These are phyloP conservation scores for Rhabditophanes sp. DNA, from an alignment of 2,888 invertebrate genomes.

Conservation along the genomic window DNA sequence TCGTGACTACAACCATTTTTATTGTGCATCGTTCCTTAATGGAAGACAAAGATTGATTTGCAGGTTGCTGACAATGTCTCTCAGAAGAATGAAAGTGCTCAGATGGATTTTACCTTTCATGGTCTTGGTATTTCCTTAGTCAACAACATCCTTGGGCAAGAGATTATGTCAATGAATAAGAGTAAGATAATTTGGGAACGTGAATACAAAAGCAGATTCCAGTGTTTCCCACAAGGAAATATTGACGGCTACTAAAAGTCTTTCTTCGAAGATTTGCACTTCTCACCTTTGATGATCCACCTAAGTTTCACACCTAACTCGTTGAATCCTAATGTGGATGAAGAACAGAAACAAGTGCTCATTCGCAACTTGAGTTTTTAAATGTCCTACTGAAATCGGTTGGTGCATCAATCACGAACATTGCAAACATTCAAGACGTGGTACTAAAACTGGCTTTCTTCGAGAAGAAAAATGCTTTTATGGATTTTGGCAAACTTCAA, in stretches of 20 bases:
- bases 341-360: too few species aligned
- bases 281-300: constrained; percentile 69
- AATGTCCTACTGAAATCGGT: constrained; percentile 80
- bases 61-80: too few species aligned
- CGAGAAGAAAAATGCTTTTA: constrained; percentile 66
- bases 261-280: constrained; percentile 85
- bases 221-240: constrained; percentile 64
- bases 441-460: constrained; percentile 88
- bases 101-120: too few species aligned
- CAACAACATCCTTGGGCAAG: constrained; percentile 55
- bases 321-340: too few species aligned
- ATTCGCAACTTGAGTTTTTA: constrained; percentile 54
- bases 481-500: constrained; percentile 69
- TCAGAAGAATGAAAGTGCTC: too few species aligned
- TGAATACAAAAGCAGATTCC: too few species aligned
- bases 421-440: too few species aligned
- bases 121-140: constrained; percentile 53
- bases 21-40: too few species aligned
- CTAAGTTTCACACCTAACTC: not conserved
- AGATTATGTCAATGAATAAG: constrained; percentile 37
- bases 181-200: constrained; percentile 79
- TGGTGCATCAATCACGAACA: constrained; percentile 86
- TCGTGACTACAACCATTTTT: too few species aligned
- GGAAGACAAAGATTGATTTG: too few species aligned
- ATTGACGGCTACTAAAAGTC: constrained; percentile 65